phyloP scores from a whole-genome alignment of 1,140 invertebrate genomes.

The Bilobella aurantiaca region DNA sequence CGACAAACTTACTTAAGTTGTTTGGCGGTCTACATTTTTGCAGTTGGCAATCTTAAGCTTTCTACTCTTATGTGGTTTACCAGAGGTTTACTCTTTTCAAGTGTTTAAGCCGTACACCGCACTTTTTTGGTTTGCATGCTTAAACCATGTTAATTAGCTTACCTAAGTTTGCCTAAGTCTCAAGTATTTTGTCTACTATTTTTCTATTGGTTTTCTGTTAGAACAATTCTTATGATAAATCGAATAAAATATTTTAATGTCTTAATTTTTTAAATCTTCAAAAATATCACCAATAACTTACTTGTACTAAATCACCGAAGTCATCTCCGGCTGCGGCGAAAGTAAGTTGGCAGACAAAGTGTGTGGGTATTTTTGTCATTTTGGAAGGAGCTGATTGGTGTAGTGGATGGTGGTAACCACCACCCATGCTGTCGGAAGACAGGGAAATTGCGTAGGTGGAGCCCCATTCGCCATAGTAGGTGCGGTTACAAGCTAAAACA shows the following conservation, averaged over 20 bases:
- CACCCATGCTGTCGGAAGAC: constrained; percentile 21
- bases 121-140: no score
- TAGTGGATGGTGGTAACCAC: constrained; percentile 7
- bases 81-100: no score
- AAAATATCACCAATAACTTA: constrained; percentile 40
- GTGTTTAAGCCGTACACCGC: no score
- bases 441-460: constrained; percentile 52
- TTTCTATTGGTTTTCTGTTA: background rate
- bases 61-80: no score
- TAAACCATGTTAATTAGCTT: no score
- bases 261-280: background rate
- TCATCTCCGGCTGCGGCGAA: constrained; percentile 73
- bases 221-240: background rate
- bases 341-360: constrained; percentile 75
- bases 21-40: no score
- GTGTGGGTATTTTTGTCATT: constrained; percentile 44
- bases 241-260: background rate
- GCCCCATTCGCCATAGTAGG: constrained; percentile 74
- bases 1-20: no score
- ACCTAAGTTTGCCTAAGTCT: no score
- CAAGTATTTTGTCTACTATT: no score
- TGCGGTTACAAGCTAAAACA: constrained; percentile 67
- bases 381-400: background rate
- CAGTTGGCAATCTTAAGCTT: no score
- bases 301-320: constrained; percentile 73